Base-by-base conservation (phyloP, 2,888 invertebrate genomes). In the Osmoderma eremita region DNA sequence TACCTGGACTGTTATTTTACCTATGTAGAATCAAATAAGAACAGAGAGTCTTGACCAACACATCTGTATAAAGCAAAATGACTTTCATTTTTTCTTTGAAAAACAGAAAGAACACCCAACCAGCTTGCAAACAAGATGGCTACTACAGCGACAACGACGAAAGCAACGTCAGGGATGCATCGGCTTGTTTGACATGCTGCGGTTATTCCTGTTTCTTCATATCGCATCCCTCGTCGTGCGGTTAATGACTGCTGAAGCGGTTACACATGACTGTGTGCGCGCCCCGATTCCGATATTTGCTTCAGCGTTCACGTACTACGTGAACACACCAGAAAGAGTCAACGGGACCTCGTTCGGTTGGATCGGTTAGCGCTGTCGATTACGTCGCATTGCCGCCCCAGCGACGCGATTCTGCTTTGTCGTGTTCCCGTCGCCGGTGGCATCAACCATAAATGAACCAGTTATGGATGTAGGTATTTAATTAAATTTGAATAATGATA, bases 171-270 rank as follows among this genome's bases (percentile, higher is more conserved):
- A 36, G 17, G 48, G 54, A 39, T 62, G 67, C 54, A 69, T 70
- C 67, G 69, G 69, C 69, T 71, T 73, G 72, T 71, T 73, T 72
- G 71, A 71, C 70, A 71, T 70, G 72, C 69, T 74, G 74, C 70
- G 74, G 74, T 72, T 71, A 72, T 72, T 73, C 71, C 67, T 42
- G 69, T 67, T 69, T 69, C 71, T 68, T 72, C 71, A 72, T 74
- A 71, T 72, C 68, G 70, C 69, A 72, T 72, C 70, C 71, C 70
- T 65, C 61, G 50, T 61, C 67, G 70, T 67, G 71, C 69, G 72
- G 72, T 72, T 72, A 72, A 72, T 70, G 71, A 72, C 69, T 72
- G 70, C 50, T 71, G 72, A 70, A 72, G 68, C 69, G 72, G 71
- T 72, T 72, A 70, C 70, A 70, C 69, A 71, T 71, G 72, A 72